Evolutionary conservation across 1,140 invertebrate species (phyloP), one percentile per base, ranked within the genome.

Genomic region (Acromyrmex echinatior): DNA sequence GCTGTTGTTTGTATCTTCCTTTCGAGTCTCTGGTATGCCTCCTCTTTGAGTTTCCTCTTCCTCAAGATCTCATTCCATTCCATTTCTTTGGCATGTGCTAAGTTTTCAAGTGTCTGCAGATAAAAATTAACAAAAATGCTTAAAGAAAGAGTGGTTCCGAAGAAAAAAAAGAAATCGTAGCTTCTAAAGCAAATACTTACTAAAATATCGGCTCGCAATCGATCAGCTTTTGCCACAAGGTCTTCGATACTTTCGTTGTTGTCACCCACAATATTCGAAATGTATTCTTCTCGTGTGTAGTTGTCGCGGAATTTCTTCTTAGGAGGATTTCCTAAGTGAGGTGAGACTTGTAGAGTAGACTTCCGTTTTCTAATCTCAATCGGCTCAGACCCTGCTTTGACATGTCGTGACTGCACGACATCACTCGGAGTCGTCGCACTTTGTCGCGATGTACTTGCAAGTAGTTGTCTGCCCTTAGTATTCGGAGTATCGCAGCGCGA

Each of bases 61-160:
- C 97, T 96, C 9, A 98, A 92, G 45, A 98, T 97, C 66, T 97
- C 97, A 91, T 98, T 98, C 98, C 98, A 98, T 94, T 98, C 98
- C 86, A 97, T 96, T 95, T 98, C 98, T 93, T 98, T 98, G 91
- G 97, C 96, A 89, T 96, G 96, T 1, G 97, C 96, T 16, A 98
- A 91, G 87, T 97, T 97, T 66, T 97, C 96, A 66, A 98, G 93
- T 1, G 97, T 96, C 92, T 97, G 95, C n/a, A 16, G 5, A 51
- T 49, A 60, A 39, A 49, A 16, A 63, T 65, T 10, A 21, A 21
- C 49, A 18, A 28, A 16, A 66, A 79, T 5, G n/a, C n/a, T 51
- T 21, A 2, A 45, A 80, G 3, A 58, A 31, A 58, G 4, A 28
- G 3, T 62, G 21, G 16, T 56, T 68, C 6, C 5, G 31, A 35